A percentile compares a stretch with the other conserved stretches of the same genome.
Conservation (phyloP, 2,797 vertebrate genomes). For the Sciurus carolinensis region DNA sequence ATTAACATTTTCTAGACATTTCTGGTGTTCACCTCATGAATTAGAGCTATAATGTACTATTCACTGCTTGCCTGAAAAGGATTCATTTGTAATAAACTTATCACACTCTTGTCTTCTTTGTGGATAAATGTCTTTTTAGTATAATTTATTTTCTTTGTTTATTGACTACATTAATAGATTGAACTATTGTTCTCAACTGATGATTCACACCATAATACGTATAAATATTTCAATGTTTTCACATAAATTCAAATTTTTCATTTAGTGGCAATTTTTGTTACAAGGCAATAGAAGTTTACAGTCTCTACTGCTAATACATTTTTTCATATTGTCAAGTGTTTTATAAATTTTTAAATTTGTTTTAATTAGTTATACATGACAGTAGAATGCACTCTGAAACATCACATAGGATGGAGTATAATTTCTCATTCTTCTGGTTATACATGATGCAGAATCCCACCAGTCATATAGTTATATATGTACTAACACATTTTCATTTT, state of each 20-base stretch:
- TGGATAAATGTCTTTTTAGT: not conserved
- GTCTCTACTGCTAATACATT: not conserved
- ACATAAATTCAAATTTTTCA: not conserved
- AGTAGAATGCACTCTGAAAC: too few species aligned
- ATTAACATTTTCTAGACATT: not conserved
- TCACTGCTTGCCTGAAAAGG: not conserved
- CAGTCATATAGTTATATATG: too few species aligned
- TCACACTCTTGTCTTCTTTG: not conserved
- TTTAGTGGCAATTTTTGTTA: not conserved
- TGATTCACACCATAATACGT: not conserved
- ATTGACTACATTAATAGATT: not conserved
- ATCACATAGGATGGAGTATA: too few species aligned
- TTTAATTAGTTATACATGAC: too few species aligned
- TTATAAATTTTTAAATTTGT: too few species aligned
- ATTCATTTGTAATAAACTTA: constrained; percentile 5
- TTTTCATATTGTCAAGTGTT: not conserved
- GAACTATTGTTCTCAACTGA: not conserved
- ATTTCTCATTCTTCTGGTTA: too few species aligned
- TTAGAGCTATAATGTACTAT: not conserved
- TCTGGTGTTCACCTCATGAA: not conserved
- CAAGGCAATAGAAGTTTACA: not conserved
- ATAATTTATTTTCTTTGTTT: constrained; percentile 30
- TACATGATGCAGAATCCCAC: too few species aligned
- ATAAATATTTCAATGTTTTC: not conserved
- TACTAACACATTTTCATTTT: not conserved